Conservation (phyloP, 1,140 invertebrate genomes). For the Heliothis subflexa region DNA sequence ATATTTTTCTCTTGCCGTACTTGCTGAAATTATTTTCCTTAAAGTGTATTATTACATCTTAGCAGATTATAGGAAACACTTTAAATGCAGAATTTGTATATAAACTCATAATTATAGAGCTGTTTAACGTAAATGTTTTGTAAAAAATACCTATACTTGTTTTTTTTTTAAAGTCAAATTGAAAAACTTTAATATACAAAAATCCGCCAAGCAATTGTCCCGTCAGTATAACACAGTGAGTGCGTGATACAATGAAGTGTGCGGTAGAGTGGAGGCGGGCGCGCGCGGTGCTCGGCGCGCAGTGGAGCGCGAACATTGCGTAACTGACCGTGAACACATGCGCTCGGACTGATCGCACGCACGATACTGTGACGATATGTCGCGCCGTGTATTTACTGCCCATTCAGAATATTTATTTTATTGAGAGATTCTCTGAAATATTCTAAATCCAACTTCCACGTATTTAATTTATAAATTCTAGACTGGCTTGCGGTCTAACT, state of each 20-base stretch:
- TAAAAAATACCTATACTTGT: too few relatives aligned
- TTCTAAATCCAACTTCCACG: too few relatives aligned
- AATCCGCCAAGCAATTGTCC: neutral
- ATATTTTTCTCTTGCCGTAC: neutral
- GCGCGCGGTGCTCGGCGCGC: neutral
- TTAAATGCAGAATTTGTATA: too few relatives aligned
- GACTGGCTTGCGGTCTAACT: too few relatives aligned
- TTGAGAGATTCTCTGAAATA: too few relatives aligned
- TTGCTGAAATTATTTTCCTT: neutral
- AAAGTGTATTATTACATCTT: neutral
- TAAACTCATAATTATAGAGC: neutral
- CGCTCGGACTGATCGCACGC: conserved; percentile 30
- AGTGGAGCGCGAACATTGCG: conserved; percentile 34
- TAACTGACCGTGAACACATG: conserved; percentile 42
- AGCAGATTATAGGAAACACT: neutral
- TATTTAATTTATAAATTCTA: too few relatives aligned
- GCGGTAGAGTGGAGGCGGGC: conserved; percentile 18
- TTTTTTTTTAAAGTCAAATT: too few relatives aligned
- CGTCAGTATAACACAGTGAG: neutral
- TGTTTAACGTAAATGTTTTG: neutral
- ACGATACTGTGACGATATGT: conserved; percentile 36
- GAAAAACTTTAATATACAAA: neutral
- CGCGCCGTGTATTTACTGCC: neutral
- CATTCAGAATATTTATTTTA: neutral
- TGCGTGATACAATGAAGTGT: conserved; percentile 15